phyloP scores from a whole-genome alignment of 2,797 vertebrate genomes.

The Sebastes oblongus region DNA sequence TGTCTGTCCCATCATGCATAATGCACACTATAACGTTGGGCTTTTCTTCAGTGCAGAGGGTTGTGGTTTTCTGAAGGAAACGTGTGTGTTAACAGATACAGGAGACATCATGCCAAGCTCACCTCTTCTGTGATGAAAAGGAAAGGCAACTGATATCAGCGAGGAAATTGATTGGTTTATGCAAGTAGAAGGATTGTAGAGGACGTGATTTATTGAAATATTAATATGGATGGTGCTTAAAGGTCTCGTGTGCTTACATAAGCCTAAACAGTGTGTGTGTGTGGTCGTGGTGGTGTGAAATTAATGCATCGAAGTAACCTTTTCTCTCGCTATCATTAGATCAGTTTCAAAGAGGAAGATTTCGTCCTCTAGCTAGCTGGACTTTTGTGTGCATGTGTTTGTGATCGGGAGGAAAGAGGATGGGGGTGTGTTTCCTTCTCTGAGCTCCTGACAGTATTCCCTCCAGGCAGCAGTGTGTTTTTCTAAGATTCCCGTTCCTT shows the following conservation, averaged over 20 bases:
- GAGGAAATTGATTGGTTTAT: constrained; percentile 19
- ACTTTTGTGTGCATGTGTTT: constrained; percentile 9
- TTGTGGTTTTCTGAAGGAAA: background rate
- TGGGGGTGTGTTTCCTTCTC: constrained; percentile 34
- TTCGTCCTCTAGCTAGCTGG: background rate
- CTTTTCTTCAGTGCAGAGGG: background rate
- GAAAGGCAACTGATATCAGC: background rate
- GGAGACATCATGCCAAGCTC: background rate
- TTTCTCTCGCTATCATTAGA: background rate
- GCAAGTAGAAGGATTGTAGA: background rate
- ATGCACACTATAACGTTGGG: background rate
- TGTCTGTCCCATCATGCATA: background rate
- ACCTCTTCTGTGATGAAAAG: background rate
- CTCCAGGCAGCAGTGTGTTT: constrained; percentile 10
- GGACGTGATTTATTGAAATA: constrained; percentile 8
- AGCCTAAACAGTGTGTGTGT: background rate
- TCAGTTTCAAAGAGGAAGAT: constrained; percentile 34
- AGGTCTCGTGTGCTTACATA: constrained; percentile 27
- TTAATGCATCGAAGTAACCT: background rate
- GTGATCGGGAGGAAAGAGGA: constrained; percentile 38
- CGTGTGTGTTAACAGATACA: background rate
- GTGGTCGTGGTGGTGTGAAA: background rate
- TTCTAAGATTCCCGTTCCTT: background rate
- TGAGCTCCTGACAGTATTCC: constrained; percentile 12
- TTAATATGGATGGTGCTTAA: constrained; percentile 20